Base-by-base conservation (phyloP, 1,140 invertebrate species). In the Microvelia longipes region DNA sequence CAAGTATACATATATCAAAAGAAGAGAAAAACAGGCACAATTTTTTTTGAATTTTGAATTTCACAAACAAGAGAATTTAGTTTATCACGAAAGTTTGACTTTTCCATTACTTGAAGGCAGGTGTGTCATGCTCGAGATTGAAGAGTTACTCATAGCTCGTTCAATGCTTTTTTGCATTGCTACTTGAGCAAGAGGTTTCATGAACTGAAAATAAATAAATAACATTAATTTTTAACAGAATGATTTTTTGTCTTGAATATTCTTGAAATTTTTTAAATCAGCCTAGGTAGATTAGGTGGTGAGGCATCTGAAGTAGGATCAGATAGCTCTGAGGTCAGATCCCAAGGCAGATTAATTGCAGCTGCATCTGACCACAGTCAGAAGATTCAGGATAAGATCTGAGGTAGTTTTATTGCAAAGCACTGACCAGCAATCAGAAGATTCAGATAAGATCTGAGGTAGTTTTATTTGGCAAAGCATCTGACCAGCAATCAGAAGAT, bases 151-250 rank as follows among this genome's bases (percentile, higher is more conserved):
- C 69, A 89, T 87, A 74, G 88, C 90, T 77, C 87, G 88, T 75
- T 89, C 85, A 75, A 91, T 85, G 75, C 88, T 86, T 79, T 87
- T 88, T 79, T 91, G 87, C 76, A 90, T 82, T 74, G 88, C 87
- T 69, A 84, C 81, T 77, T 90, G 86, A 77, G 90, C 91, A 69
- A 88, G 77, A 66, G 90, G 89, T 77, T 90, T 89, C 86, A 92
- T 86, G 68, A 89, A 80, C 90, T 91, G 80, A 66, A 83, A 81
- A 76, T 71, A 75, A 76, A 72, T 69, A 74, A 75, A 71, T 5
- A 35, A 64, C 26, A 62, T 64, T 35, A 68, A 60, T 29, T 67
- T 69, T 69, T 28, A 70, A 28, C 50, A 61, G 13, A 67, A 11
- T 66, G 25, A 15, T 74, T 26, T 5, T 19, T 50, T 50, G 19